Conservation (phyloP, 37 sponge, comb jelly and placozoan species). For the Tethya wilhelma region DNA sequence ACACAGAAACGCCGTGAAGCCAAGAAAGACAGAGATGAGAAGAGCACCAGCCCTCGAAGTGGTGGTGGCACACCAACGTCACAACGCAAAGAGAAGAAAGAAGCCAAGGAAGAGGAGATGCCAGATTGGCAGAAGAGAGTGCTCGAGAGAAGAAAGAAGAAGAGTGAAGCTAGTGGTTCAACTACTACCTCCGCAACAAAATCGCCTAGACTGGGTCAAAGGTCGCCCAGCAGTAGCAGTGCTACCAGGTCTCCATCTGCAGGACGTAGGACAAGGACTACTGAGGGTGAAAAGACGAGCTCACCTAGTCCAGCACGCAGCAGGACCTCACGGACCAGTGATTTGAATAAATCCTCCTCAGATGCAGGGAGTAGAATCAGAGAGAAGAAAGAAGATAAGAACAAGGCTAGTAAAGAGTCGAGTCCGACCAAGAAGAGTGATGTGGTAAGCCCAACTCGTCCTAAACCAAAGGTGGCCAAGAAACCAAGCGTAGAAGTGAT, state of each 20-base stretch:
- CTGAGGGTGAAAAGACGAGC: neutral
- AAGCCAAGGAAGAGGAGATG: conserved; percentile 3
- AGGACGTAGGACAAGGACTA: conserved; percentile 2
- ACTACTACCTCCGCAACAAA: neutral
- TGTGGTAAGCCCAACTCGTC: neutral
- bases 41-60: neutral
- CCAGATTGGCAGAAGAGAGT: conserved; percentile 54
- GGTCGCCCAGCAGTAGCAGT: neutral
- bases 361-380: neutral
- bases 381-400: conserved; percentile 1
- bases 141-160: conserved; percentile 42
- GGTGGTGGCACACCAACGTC: neutral
- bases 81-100: neutral
- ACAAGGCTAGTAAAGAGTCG: neutral
- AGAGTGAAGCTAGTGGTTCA: neutral
- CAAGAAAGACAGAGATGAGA: conserved; percentile 4
- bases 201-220: neutral
- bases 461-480: neutral
- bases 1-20: conserved; percentile 24
- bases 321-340: too few species aligned
- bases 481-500: conserved; percentile 19
- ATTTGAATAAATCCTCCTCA: neutral
- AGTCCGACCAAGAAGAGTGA: neutral
- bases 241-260: conserved; percentile 10
- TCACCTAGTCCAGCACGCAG: too few species aligned